phyloP scores from a whole-genome alignment of 2,797 vertebrate genomes.

The Petrocephalus schoutedeni region DNA sequence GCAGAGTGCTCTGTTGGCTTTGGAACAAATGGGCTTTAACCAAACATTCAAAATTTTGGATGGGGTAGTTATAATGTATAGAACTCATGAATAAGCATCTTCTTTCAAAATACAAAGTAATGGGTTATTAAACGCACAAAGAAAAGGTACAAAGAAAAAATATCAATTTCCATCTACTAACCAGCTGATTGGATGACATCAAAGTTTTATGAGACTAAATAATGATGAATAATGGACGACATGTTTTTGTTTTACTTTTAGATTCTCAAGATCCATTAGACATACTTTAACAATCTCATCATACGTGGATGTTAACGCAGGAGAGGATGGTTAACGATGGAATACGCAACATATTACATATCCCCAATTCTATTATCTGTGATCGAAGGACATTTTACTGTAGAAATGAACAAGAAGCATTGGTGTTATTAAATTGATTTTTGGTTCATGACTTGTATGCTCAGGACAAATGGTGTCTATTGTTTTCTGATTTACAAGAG shows the following conservation, averaged over 20 bases:
- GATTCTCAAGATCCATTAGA: background rate
- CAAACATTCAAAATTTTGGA: background rate
- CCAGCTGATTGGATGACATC: background rate
- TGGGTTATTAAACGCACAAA: background rate
- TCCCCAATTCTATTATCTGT: background rate
- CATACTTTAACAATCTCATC: background rate
- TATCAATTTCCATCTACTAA: background rate
- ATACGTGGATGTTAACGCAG: background rate
- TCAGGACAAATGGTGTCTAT: conserved; percentile 18
- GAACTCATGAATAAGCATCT: background rate
- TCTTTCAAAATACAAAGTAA: background rate
- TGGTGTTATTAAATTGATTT: background rate
- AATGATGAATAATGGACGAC: background rate
- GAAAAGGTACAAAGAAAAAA: background rate
- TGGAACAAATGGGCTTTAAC: background rate
- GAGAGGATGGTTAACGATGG: background rate
- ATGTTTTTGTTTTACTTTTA: background rate
- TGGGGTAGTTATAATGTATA: background rate
- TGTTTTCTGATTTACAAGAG: conserved; percentile 26
- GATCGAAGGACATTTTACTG: background rate
- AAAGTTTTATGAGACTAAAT: background rate
- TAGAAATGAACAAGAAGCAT: background rate
- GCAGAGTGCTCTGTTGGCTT: background rate
- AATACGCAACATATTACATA: background rate
- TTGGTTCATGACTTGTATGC: background rate